A percentile compares a stretch with the other conserved stretches of the same genome.
Evolutionary conservation across 2,113 vertebrate genomes (phyloP).

Genomic region (Elephas maximus): DNA sequence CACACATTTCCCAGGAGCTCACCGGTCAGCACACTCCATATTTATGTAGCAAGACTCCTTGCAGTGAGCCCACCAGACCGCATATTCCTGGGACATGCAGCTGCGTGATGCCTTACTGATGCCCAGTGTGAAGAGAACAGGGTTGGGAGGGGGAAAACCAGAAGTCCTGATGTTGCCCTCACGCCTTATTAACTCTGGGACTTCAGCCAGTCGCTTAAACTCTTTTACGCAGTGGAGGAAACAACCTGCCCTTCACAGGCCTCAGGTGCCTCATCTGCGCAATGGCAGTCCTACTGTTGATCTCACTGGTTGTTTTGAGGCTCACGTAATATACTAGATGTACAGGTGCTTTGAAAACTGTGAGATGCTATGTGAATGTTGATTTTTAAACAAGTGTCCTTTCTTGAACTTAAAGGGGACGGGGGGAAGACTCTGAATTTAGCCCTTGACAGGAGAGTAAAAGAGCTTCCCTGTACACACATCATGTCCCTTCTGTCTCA

Average conservation of each 20-base stretch:
- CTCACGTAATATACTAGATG: too few species aligned
- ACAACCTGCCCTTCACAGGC: rapidly evolving
- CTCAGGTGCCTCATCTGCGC: not conserved
- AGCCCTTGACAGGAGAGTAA: not conserved
- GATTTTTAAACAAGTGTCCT: not conserved
- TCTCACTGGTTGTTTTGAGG: not conserved
- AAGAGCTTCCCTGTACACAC: not conserved
- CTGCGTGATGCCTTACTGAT: not conserved
- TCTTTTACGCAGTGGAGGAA: not conserved
- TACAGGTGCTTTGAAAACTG: not conserved
- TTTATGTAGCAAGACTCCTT: not conserved
- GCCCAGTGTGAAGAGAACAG: not conserved
- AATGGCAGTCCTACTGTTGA: not conserved
- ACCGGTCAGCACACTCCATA: not conserved
- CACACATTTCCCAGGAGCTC: not conserved
- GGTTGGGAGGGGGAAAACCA: not conserved
- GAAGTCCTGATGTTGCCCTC: not conserved
- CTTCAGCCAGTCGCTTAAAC: not conserved
- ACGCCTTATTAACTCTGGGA: not conserved
- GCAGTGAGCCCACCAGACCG: not conserved
- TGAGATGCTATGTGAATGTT: not conserved
- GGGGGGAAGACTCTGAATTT: not conserved
- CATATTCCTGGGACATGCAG: not conserved
- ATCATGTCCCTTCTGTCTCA: not conserved
- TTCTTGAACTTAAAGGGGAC: not conserved